Percentiles rank a stretch among this genome's conserved stretches.
Evolutionary conservation across 2,113 vertebrate species (phyloP).

Genomic region (Panurus biarmicus): DNA sequence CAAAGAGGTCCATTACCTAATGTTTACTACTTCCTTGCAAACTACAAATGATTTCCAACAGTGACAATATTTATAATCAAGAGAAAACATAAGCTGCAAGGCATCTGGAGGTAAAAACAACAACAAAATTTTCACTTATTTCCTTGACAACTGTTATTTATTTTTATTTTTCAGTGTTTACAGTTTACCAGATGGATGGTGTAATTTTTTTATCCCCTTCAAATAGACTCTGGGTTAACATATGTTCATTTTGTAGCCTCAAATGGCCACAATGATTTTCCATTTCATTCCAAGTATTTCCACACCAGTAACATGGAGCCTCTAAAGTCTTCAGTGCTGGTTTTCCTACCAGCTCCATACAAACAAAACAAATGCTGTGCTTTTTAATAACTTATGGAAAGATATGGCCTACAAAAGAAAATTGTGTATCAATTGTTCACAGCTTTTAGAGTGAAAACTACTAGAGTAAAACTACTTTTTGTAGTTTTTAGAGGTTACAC

Average conservation of each 20-base stretch:
- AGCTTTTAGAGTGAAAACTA: no score
- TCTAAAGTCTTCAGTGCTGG: not conserved
- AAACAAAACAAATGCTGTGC: not conserved
- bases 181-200: not conserved
- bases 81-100: not conserved
- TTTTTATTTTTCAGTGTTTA: not conserved
- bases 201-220: not conserved
- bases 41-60: not conserved
- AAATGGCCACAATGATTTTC: not conserved
- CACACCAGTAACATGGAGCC: not conserved
- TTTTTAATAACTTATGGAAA: not conserved
- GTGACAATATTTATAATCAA: not conserved
- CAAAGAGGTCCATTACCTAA: not conserved
- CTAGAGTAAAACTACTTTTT: no score
- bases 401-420: not conserved
- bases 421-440: not conserved
- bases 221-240: not conserved
- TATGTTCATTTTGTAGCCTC: not conserved
- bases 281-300: not conserved
- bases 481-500: not conserved
- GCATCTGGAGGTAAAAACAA: not conserved
- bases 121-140: not conserved
- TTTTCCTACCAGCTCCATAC: not conserved
- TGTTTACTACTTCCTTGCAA: not conserved
- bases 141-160: not conserved